Conservation (phyloP, 2,888 invertebrate genomes). For the Agriopis aurantiaria region DNA sequence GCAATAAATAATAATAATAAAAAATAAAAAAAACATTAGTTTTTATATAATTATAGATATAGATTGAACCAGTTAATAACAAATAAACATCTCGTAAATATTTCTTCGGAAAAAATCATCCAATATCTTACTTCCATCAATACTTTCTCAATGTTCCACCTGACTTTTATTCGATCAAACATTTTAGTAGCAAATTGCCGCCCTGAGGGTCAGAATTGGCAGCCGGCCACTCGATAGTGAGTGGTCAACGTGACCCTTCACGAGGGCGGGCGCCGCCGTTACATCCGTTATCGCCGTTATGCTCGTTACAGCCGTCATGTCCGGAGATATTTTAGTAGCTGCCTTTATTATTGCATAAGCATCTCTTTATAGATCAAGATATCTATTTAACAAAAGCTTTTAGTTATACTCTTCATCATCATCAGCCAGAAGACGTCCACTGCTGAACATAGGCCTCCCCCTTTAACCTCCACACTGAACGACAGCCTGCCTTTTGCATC, state of each 20-base stretch:
- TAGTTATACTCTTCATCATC: too few relatives aligned
- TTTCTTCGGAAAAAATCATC: not conserved
- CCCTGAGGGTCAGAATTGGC: conserved; percentile 28
- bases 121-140: conserved; percentile 8
- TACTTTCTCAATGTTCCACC: conserved; percentile 17
- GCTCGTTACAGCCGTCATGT: conserved; percentile 10
- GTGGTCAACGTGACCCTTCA: conserved; percentile 24
- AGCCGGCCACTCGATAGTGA: conserved; percentile 23
- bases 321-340: not conserved
- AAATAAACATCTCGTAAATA: not conserved
- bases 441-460: too few relatives aligned
- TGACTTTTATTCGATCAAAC: conserved; percentile 36
- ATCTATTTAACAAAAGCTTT: too few relatives aligned
- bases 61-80: too few relatives aligned
- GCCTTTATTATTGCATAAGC: not conserved
- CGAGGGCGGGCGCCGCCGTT: not conserved
- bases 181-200: conserved; percentile 34
- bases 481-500: too few relatives aligned
- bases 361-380: not conserved
- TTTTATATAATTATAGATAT: too few relatives aligned
- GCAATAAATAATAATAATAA: too few relatives aligned
- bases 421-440: too few relatives aligned
- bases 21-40: too few relatives aligned
- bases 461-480: too few relatives aligned
- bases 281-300: conserved; percentile 10